Percentiles rank a stretch among this genome's conserved stretches.
These are phyloP conservation scores for Hydropsyche tenuis DNA, from an alignment of 1,140 invertebrate species.

Conservation along the genomic window DNA sequence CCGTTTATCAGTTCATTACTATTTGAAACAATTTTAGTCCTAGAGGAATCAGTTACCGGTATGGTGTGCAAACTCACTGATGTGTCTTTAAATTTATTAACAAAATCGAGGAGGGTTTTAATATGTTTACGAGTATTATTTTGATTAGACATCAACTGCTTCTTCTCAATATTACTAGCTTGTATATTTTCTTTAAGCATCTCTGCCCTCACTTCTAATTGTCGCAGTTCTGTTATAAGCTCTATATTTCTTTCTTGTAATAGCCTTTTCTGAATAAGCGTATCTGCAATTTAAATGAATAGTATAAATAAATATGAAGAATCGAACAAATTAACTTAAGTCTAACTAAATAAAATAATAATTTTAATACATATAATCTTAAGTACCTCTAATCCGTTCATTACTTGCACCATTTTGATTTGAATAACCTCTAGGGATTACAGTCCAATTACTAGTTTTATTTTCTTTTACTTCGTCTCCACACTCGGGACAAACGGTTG, in stretches of 20 bases:
- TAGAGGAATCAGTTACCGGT: background rate
- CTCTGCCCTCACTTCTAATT: conserved; percentile 58
- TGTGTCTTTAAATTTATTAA: conserved; percentile 59
- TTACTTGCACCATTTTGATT: conserved; percentile 26
- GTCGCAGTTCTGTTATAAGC: conserved; percentile 57
- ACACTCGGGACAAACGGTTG: conserved; percentile 39
- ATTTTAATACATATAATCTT: conserved; percentile 4
- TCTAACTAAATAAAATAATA: no score
- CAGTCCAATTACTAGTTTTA: conserved; percentile 33
- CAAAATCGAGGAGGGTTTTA: conserved; percentile 61
- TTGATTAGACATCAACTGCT: conserved; percentile 59
- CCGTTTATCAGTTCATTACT: background rate
- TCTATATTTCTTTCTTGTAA: conserved; percentile 60
- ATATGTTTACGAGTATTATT: conserved; percentile 60
- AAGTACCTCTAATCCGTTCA: conserved; percentile 22
- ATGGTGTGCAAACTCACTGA: background rate
- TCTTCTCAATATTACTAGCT: conserved; percentile 59
- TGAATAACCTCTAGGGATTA: conserved; percentile 36
- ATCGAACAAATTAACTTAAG: no score
- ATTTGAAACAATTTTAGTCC: background rate
- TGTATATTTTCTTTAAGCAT: conserved; percentile 59
- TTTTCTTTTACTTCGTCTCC: conserved; percentile 35
- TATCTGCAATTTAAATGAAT: conserved; percentile 53
- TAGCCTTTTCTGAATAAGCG: conserved; percentile 57
- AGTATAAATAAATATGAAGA: no score